Percentiles rank a stretch among this genome's conserved stretches.
phyloP scores from a whole-genome alignment of 1,140 invertebrate species.

The Heliconius congener region DNA sequence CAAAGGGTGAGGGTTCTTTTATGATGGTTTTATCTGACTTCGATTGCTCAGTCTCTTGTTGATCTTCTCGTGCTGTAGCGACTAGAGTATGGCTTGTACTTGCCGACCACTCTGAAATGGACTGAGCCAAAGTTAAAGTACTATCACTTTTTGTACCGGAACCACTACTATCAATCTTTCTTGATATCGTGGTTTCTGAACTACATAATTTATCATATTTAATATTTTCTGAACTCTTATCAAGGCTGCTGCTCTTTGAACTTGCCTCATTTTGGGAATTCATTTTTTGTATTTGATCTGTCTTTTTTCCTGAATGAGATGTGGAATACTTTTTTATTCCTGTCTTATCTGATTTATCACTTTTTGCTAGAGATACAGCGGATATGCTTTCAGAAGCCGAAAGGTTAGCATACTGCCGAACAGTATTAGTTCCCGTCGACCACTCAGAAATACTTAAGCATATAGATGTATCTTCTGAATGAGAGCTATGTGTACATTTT shows the following conservation, averaged over 20 bases:
- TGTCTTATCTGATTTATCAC: conserved; percentile 83
- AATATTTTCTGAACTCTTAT: conserved; percentile 78
- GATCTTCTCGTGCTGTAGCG: conserved; percentile 78
- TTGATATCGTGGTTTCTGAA: conserved; percentile 81
- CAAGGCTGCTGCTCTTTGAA: conserved; percentile 78
- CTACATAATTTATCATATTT: conserved; percentile 83
- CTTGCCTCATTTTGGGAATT: conserved; percentile 69
- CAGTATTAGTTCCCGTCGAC: conserved; percentile 91
- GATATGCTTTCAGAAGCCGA: conserved; percentile 84
- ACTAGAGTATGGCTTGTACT: conserved; percentile 83
- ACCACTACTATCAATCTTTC: conserved; percentile 75
- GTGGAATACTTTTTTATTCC: conserved; percentile 70
- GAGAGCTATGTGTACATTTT: conserved; percentile 88
- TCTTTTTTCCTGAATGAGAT: conserved; percentile 72
- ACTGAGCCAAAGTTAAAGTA: conserved; percentile 83
- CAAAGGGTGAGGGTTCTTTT: conserved; percentile 45
- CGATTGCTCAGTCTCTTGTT: conserved; percentile 54
- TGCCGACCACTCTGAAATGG: conserved; percentile 84
- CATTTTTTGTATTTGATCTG: conserved; percentile 68
- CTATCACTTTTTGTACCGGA: conserved; percentile 84
- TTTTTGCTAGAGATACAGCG: conserved; percentile 83
- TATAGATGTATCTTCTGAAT: conserved; percentile 92
- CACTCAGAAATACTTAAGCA: conserved; percentile 91
- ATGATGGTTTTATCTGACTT: conserved; percentile 60
- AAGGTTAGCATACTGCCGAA: conserved; percentile 88